Conservation (phyloP, 2,113 vertebrate genomes). For the Eulemur macaco region DNA sequence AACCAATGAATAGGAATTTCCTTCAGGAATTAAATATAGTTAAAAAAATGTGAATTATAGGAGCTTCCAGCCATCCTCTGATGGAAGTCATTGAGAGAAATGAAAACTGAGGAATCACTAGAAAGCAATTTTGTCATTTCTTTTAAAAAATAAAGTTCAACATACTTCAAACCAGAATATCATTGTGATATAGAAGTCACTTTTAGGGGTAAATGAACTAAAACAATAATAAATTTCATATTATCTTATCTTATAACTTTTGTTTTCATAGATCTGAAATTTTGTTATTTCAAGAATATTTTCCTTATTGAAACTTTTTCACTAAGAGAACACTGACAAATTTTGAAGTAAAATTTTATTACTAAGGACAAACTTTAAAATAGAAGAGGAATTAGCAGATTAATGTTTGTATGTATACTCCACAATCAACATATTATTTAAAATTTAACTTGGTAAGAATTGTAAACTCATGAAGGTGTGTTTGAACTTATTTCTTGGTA, state of each 20-base stretch:
- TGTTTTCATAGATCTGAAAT: not conserved
- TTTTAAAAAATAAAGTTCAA: constrained; percentile 29
- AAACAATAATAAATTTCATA: not conserved
- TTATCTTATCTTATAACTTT: not conserved
- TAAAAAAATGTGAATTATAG: not conserved
- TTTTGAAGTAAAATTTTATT: constrained; percentile 1
- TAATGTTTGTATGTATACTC: not conserved
- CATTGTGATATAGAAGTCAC: not conserved
- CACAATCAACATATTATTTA: not conserved
- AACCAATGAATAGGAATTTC: not conserved
- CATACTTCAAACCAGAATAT: not conserved
- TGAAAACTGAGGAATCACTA: not conserved
- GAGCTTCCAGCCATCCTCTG: not conserved
- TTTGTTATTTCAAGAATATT: not conserved
- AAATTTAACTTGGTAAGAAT: not conserved
- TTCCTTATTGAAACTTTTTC: not conserved
- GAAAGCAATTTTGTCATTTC: not conserved
- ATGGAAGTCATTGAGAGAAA: not conserved
- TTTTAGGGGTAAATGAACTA: not conserved
- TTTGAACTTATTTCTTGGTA: not conserved
- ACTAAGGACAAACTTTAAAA: not conserved
- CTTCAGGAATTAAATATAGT: not conserved
- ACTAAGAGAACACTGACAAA: not conserved
- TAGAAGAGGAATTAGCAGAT: not conserved
- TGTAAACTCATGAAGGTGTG: not conserved